Evolutionary conservation across 2,797 vertebrate genomes (phyloP).

Genomic region (Artibeus jamaicensis): DNA sequence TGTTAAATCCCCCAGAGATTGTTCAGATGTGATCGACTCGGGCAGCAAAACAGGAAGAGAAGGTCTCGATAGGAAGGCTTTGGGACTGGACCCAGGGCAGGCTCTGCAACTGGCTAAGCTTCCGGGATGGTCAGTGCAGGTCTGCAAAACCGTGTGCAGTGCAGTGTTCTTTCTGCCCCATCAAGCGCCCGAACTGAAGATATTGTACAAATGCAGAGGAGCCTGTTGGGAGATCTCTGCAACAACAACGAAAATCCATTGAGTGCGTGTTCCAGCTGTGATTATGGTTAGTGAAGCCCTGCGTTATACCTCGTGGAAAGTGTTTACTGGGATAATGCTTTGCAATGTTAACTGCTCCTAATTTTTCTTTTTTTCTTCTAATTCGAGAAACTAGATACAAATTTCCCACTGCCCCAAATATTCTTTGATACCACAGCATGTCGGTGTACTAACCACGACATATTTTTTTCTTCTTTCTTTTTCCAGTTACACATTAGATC

Average conservation of each 20-base stretch:
- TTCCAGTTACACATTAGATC: neutral
- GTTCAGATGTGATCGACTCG: neutral
- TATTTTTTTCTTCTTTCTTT: neutral
- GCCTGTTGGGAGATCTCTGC: fast-evolving
- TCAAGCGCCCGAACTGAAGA: neutral
- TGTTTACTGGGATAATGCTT: neutral
- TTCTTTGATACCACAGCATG: neutral
- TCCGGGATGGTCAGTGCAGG: neutral
- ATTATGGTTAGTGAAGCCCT: neutral
- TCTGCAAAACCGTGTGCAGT: neutral
- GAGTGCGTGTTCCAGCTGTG: fast-evolving
- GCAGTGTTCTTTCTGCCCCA: neutral
- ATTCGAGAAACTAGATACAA: neutral
- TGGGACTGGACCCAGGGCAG: neutral
- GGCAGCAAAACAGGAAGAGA: neutral
- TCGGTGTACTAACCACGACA: neutral
- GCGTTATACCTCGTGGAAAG: neutral
- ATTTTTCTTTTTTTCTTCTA: neutral
- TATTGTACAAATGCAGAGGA: neutral
- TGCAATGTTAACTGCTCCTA: neutral
- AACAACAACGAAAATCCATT: neutral
- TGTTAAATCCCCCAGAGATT: neutral
- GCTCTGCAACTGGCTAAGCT: neutral
- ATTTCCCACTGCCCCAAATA: neutral
- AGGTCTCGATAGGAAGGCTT: neutral